Evolutionary conservation across 2,888 invertebrate species (phyloP).

Genomic region (Dynastes maya): DNA sequence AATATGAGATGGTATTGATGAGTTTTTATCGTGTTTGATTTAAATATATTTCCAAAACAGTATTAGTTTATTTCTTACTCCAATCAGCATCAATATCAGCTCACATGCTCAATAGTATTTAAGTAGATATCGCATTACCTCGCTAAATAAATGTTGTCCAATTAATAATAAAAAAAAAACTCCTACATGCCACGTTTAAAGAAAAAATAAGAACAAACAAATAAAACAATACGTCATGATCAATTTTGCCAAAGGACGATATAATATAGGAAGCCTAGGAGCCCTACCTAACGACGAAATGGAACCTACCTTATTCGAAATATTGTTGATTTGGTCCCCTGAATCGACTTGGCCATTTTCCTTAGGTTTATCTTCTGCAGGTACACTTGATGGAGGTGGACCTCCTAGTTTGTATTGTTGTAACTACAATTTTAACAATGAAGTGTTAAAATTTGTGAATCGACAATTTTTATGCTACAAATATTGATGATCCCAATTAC

Average conservation of each 20-base stretch:
- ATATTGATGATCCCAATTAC: too few relatives aligned
- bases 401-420: constrained; percentile 87
- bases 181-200: constrained; percentile 7
- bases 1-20: background rate
- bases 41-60: too few relatives aligned
- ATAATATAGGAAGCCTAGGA: background rate
- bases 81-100: background rate
- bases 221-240: background rate
- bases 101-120: background rate
- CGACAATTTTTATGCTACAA: too few relatives aligned
- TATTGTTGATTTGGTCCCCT: constrained; percentile 71
- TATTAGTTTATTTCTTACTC: too few relatives aligned
- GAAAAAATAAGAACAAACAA: constrained; percentile 1
- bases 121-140: background rate
- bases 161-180: background rate
- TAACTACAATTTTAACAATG: constrained; percentile 71
- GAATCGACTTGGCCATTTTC: constrained; percentile 84
- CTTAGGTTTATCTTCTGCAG: constrained; percentile 79
- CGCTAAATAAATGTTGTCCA: background rate
- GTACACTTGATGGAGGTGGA: constrained; percentile 75
- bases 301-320: constrained; percentile 59
- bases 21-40: too few relatives aligned
- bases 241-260: background rate
- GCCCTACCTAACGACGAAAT: background rate
- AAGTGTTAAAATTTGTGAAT: too few relatives aligned